Base-by-base conservation (phyloP, 2,888 invertebrate genomes). In the Leptura quadrifasciata region DNA sequence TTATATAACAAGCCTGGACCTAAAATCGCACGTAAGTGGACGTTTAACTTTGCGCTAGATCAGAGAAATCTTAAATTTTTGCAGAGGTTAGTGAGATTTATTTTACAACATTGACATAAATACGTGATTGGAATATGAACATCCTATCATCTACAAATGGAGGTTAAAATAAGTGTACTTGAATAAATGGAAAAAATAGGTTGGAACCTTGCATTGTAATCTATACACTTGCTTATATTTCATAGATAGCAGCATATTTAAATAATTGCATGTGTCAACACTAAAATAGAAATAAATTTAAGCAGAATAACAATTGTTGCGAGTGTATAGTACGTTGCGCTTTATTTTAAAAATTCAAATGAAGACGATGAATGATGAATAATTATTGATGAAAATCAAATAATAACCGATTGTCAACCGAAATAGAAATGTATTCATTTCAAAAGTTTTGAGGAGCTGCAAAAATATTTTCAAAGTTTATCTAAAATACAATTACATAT, bases 81-180 rank as follows among this genome's bases (percentile, higher is more conserved):
- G 47, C 63, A 63, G 63, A 63, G 39, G 39, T 10, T 18, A 9
- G 20, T 39, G 17, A 61, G 24, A 27, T 61, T 61, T 27, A 47
- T 57, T 71, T 52, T n/a, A 39, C 60, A 74, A 57, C 74, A 74
- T 69, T 74, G 74, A 74, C 74, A 74, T 69, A 63, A 55, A 69
- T 74, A 69, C 74, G 74, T 74, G 74, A 5, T 60, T 69, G 31
- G 74, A 74, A 74, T 72, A 57, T 31, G 27, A 31, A 17, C 58
- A 57, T 35, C 39, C 17, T 55, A 35, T 24, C 47, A 72, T 55
- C 31, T 74, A 58, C 47, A 61, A 57, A 74, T 74, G 63, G 67
- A 74, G 74, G 74, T 69, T 69, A 69, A 60, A 54, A 67, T 18
- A 35, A 63, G 27, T 35, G 58, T 67, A 61, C 72, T 64, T 64